Conservation (phyloP, 2,888 invertebrate genomes). For the Ophioninae sp. region DNA sequence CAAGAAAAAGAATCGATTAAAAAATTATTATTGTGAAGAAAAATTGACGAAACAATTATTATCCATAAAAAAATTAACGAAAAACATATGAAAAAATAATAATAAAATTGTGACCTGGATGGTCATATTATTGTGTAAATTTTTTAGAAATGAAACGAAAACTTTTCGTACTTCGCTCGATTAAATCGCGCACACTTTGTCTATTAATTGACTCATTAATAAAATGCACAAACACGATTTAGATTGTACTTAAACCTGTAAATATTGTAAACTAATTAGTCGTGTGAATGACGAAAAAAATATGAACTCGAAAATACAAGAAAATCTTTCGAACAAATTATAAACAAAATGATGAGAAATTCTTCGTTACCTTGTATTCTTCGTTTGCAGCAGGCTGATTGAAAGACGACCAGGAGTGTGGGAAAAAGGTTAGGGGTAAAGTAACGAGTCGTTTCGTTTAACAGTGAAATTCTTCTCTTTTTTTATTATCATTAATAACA, state of each 20-base stretch:
- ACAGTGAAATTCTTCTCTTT: slow-evolving; percentile 69
- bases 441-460: slow-evolving; percentile 48
- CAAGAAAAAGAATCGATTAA: too few relatives aligned
- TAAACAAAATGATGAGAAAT: slow-evolving; percentile 4
- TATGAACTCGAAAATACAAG: slow-evolving; percentile 57
- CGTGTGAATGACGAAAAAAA: slow-evolving; percentile 41
- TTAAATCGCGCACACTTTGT: slow-evolving; percentile 41
- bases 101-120: not conserved
- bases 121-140: slow-evolving; percentile 22
- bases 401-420: not conserved
- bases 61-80: not conserved
- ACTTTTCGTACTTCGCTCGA: slow-evolving; percentile 31
- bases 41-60: too few relatives aligned
- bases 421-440: slow-evolving; percentile 1
- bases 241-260: slow-evolving; percentile 69
- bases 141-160: slow-evolving; percentile 14
- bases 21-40: too few relatives aligned
- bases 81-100: not conserved
- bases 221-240: slow-evolving; percentile 17
- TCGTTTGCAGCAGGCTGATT: slow-evolving; percentile 8
- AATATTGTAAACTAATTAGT: slow-evolving; percentile 75
- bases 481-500: slow-evolving; percentile 70
- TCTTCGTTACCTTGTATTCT: not conserved
- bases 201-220: slow-evolving; percentile 1
- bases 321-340: slow-evolving; percentile 36